Evolutionary conservation across 2,797 vertebrate genomes (phyloP), one percentile per base, ranked within the genome.

Genomic region (Phalanger gymnotis): DNA sequence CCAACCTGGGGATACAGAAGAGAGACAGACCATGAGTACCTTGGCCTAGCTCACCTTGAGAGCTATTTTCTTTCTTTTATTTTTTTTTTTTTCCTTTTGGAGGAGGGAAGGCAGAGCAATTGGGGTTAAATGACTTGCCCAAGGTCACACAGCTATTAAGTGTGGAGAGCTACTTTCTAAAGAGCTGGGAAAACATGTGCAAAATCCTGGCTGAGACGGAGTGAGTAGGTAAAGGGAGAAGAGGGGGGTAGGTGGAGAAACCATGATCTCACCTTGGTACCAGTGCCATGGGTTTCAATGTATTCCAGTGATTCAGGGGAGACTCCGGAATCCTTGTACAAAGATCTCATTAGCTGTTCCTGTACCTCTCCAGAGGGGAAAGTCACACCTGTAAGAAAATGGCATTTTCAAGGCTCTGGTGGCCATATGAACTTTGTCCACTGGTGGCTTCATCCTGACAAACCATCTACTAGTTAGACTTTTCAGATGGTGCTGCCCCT

Each of bases 341-440:
- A 98, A 30, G 99, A 99, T 14, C 97, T 96, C 54, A 99, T 97
- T 96, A 99, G 97, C 57, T 96, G 98, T 95, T 98, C 98, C 97
- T 99, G 99, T 98, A 99, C 99, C 27, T 99, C 99, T 90, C 99
- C 99, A 0, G 99, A 99, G 12, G 99, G 99, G 97, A 99, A 99
- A 0, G 99, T 99, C 93, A 99, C 99, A 91, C 99, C 99, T 99
- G 98, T 0, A 90, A 30, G 89, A 56, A 94, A 54, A 98, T 73
- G 89, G 94, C 34, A 93, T 53, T 34, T 27, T 27, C 5, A 58
- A 47, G 66, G 34, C 19, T 30, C 28, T 27, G n/a, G 54, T 47
- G 53, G 90, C 53, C 16, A 53, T 5, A 2, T 96, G 91, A 40
- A 22, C 94, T 73, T 96, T 96, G n/a, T n/a, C n/a, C 19, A 73